These are phyloP conservation scores for Myotis lucifugus DNA, from an alignment of 2,113 vertebrate species.

Conservation along the genomic window DNA sequence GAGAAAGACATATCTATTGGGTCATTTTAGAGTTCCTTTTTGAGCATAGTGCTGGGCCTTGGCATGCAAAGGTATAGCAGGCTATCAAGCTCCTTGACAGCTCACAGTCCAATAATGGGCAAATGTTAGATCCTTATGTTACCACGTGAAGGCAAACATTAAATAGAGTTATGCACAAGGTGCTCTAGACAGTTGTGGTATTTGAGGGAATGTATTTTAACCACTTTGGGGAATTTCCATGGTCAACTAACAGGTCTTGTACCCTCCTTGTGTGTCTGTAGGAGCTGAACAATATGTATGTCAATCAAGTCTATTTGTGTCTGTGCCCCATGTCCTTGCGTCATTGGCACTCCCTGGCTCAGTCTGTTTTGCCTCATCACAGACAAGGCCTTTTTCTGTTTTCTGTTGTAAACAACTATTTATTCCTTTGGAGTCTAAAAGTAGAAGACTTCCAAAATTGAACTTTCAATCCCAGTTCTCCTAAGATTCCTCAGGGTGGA, in stretches of 20 bases:
- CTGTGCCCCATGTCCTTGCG: accelerated
- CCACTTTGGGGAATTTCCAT: background rate
- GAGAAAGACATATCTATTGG: background rate
- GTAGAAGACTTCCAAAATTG: background rate
- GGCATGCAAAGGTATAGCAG: background rate
- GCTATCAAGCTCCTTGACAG: no score
- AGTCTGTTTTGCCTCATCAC: background rate
- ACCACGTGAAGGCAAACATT: no score
- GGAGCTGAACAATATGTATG: background rate
- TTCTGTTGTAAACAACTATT: background rate
- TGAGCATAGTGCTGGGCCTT: no score
- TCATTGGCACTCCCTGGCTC: background rate
- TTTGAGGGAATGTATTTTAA: background rate
- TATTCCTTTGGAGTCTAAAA: background rate
- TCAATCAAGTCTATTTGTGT: background rate
- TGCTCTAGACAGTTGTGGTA: background rate
- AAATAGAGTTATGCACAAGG: background rate
- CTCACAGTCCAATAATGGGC: background rate
- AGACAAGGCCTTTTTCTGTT: background rate
- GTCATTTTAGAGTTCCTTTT: background rate
- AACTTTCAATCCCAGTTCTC: background rate
- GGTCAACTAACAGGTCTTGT: background rate
- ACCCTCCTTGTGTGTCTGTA: background rate
- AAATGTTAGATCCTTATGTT: no score
- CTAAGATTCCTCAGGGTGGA: background rate